Evolutionary conservation across 1,140 invertebrate species (phyloP).

Genomic region (Xylocopa sonorina): DNA sequence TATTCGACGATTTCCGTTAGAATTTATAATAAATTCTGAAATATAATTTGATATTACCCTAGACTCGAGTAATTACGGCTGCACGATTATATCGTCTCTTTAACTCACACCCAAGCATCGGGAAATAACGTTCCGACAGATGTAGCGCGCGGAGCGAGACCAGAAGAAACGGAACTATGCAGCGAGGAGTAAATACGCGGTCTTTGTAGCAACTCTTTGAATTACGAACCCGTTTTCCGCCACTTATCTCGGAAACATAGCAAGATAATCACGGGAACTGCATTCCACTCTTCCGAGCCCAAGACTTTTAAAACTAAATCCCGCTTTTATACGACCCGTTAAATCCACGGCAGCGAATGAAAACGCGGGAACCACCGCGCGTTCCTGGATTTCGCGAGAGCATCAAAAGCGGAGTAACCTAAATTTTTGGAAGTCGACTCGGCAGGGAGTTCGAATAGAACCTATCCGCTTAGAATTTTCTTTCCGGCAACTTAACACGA

Average conservation of each 20-base stretch:
- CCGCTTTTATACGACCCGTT: slow-evolving; percentile 20
- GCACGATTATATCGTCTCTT: background rate
- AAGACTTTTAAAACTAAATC: slow-evolving; percentile 42
- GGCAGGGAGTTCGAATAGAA: background rate
- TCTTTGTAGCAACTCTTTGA: background rate
- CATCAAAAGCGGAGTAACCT: slow-evolving; percentile 14
- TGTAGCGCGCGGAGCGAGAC: background rate
- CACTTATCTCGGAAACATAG: slow-evolving; percentile 22
- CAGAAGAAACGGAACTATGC: background rate
- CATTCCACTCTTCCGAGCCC: background rate
- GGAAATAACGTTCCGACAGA: background rate
- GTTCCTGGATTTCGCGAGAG: no score
- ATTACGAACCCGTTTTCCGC: slow-evolving; percentile 19
- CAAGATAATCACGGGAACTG: slow-evolving; percentile 32
- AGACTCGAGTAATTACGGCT: no score
- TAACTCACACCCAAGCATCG: no score
- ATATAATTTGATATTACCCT: background rate
- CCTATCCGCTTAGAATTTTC: slow-evolving; percentile 5
- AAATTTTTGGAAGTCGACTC: background rate
- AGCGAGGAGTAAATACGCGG: background rate
- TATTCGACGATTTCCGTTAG: background rate
- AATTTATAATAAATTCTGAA: background rate
- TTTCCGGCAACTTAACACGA: background rate
- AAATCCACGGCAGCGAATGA: slow-evolving; percentile 29
- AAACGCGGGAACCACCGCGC: slow-evolving; percentile 9